phyloP scores from a whole-genome alignment of 2,888 invertebrate species.

The Megastigmus dorsalis region DNA sequence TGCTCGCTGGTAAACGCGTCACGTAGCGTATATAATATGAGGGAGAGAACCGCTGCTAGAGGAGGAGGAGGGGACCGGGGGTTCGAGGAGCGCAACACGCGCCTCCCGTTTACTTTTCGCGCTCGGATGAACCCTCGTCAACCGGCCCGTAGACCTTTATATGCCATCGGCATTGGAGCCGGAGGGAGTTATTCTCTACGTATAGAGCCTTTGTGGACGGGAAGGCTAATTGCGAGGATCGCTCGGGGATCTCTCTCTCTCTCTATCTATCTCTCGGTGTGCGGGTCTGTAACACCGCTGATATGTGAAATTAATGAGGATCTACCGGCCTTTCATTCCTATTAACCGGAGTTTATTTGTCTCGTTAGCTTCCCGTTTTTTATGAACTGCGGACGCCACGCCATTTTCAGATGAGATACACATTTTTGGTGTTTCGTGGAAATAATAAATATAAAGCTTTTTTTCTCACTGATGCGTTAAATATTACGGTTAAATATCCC shows the following conservation, averaged over 20 bases:
- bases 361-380: too few species aligned
- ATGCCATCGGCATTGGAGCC: not conserved
- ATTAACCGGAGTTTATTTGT: too few species aligned
- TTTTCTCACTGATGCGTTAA: too few species aligned
- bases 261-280: too few species aligned
- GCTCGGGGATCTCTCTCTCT: not conserved
- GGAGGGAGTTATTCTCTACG: not conserved
- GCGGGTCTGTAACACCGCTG: not conserved
- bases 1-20: conserved; percentile 39
- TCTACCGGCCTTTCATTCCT: not conserved
- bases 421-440: too few species aligned
- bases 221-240: conserved; percentile 16
- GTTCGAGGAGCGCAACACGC: not conserved
- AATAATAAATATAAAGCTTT: too few species aligned
- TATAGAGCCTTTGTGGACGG: not conserved
- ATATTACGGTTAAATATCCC: too few species aligned
- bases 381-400: too few species aligned
- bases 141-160: too few species aligned
- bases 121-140: conserved; percentile 37
- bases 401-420: too few species aligned
- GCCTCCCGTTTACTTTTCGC: conserved; percentile 35
- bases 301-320: not conserved
- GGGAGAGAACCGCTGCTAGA: too few species aligned
- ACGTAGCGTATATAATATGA: conserved; percentile 34
- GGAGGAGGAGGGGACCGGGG: not conserved